Evolutionary conservation across 2,888 invertebrate genomes (phyloP).

Genomic region (Raillietiella orientalis): DNA sequence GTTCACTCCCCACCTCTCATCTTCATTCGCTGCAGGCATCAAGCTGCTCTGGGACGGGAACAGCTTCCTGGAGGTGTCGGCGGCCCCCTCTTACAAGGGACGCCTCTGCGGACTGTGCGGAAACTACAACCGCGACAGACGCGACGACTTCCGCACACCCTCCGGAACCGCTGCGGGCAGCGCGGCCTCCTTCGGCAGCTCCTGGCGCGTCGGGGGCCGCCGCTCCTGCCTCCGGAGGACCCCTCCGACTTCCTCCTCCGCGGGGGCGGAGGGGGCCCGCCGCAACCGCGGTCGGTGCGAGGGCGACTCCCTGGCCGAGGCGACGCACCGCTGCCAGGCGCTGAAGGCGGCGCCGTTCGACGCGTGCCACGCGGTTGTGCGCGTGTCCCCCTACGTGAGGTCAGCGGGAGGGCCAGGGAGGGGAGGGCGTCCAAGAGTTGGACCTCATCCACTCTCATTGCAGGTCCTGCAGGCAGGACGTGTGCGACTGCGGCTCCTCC

Average conservation of each 20-base stretch:
- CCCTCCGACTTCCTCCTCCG: constrained; percentile 8
- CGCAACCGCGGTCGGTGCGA: constrained; percentile 6
- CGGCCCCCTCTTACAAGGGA: constrained; percentile 36
- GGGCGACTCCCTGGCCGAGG: constrained; percentile 10
- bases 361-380: constrained; percentile 41
- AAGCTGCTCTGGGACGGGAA: constrained; percentile 73
- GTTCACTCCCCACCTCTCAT: neutral
- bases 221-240: constrained; percentile 10
- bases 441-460: constrained; percentile 6
- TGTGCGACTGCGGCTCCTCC: constrained; percentile 60
- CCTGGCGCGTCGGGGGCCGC: constrained; percentile 63
- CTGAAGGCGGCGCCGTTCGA: constrained; percentile 25
- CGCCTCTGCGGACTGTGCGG: constrained; percentile 69
- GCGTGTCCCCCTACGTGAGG: constrained; percentile 11
- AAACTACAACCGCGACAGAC: constrained; percentile 55
- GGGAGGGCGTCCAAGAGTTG: constrained; percentile 2
- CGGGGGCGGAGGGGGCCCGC: constrained; percentile 13
- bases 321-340: constrained; percentile 16
- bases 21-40: constrained; percentile 21
- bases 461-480: constrained; percentile 46
- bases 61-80: constrained; percentile 52
- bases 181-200: constrained; percentile 36
- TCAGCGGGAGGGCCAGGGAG: constrained; percentile 3
- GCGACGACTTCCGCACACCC: constrained; percentile 33
- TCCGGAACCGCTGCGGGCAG: constrained; percentile 23